Base-by-base conservation (phyloP, 2,888 invertebrate genomes). In the Branchipolynoe longqiensis region DNA sequence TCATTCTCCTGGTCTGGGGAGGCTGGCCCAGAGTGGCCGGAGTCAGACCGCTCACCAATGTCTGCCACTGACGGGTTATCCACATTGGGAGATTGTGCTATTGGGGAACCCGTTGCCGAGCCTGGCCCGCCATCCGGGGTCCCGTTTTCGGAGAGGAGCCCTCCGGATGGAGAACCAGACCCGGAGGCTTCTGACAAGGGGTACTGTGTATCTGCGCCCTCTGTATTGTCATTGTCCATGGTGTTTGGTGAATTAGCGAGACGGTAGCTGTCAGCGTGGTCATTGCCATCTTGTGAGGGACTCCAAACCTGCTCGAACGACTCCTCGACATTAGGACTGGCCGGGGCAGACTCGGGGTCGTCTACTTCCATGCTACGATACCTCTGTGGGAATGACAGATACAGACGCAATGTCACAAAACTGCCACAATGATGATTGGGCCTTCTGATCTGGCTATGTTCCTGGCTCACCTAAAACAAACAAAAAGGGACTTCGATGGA, bases 321-420 rank as follows among this genome's bases (percentile, higher is more conserved):
- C 22, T 78, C 78, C 22, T 78, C 48, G 0, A 38, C 36, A 69
- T 78, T 48, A 2, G 78, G 78, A 31, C 78, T 78, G 6, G 48
- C 78, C 18, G 78, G 78, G 1, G 48, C 78, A 48, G 48, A 78
- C 48, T 78, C 78, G 2, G 41, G 78, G 33, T 78, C 78, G 25
- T 78, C 78, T 0, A 78, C 78, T 3, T 78, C 78, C 78, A 78
- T 78, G 41, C 22, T 73, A n/a, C n/a, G n/a, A n/a, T n/a, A n/a
- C n/a, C n/a, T n/a, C n/a, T n/a, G n/a, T n/a, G n/a, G n/a, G n/a
- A n/a, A n/a, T n/a, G n/a, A n/a, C n/a, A n/a, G n/a, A n/a, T n/a
- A n/a, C n/a, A n/a, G n/a, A n/a, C n/a, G n/a, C n/a, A n/a, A n/a
- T n/a, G n/a, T n/a, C n/a, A n/a, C n/a, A n/a, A n/a, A n/a, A n/a